Conservation (phyloP, 2,888 invertebrate genomes). For the Rhopalosiphum nymphaeae region DNA sequence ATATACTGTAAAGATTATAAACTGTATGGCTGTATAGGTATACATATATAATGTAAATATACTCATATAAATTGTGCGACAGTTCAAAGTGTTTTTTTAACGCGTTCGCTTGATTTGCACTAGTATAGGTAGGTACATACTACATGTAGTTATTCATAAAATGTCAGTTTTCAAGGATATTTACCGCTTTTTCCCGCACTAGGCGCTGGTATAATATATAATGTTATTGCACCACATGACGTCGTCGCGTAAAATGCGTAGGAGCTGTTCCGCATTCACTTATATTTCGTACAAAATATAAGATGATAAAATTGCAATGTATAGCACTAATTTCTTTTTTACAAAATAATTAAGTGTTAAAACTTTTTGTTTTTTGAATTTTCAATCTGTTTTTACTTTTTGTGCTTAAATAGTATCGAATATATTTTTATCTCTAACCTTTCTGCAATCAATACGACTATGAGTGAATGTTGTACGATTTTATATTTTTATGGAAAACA, state of each 20-base stretch:
- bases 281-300: neutral
- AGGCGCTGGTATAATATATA: neutral
- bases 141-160: neutral
- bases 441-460: neutral
- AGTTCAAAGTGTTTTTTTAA: neutral
- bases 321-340: neutral
- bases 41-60: too few species aligned
- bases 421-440: neutral
- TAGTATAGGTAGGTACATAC: neutral
- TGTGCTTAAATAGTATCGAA: neutral
- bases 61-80: neutral
- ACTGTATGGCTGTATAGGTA: neutral
- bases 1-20: neutral
- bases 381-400: neutral
- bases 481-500: neutral
- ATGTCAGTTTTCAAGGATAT: slow-evolving; percentile 13
- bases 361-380: neutral
- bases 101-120: neutral
- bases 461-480: neutral
- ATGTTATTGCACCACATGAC: slow-evolving; percentile 53
- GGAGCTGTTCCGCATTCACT: neutral
- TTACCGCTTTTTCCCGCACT: neutral
- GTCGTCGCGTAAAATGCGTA: slow-evolving; percentile 8
- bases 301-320: neutral
- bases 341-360: neutral